Conservation (phyloP, 1,140 invertebrate species). For the silkworm (Bombyx mori) region DNA sequence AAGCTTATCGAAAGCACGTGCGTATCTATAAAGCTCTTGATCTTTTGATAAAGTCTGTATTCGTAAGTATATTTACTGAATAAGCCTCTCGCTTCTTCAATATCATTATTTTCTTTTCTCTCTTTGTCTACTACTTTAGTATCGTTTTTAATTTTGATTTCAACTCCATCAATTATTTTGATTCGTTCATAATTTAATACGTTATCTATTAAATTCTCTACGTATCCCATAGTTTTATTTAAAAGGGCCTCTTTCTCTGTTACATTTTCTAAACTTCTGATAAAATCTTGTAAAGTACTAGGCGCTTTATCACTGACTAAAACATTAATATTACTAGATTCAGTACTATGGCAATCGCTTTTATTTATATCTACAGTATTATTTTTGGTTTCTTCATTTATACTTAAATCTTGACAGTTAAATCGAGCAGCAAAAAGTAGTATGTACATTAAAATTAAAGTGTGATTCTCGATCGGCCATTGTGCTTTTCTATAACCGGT, state of each 20-base stretch:
- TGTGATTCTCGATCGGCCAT: constrained; percentile 37
- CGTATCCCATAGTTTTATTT: constrained; percentile 41
- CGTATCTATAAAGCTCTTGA: constrained; percentile 60
- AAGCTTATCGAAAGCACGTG: constrained; percentile 71
- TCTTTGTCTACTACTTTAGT: constrained; percentile 14
- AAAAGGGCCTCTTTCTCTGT: constrained; percentile 41
- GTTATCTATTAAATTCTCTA: constrained; percentile 45
- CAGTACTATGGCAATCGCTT: constrained; percentile 59
- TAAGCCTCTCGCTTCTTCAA: constrained; percentile 36
- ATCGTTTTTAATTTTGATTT: constrained; percentile 39
- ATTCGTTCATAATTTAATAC: constrained; percentile 39
- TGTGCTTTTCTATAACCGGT: constrained; percentile 22
- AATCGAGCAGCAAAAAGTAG: constrained; percentile 25
- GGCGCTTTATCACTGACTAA: constrained; percentile 15
- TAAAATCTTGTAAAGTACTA: constrained; percentile 31
- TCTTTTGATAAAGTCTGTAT: constrained; percentile 52
- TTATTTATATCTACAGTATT: constrained; percentile 45
- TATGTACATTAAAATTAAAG: constrained; percentile 45
- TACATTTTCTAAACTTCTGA: constrained; percentile 33
- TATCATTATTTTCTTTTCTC: constrained; percentile 16
- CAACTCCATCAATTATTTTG: constrained; percentile 52
- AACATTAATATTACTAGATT: constrained; percentile 34
- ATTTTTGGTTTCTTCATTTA: constrained; percentile 25
- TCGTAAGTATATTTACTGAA: constrained; percentile 61
- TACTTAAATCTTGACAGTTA: constrained; percentile 20